These are phyloP conservation scores for Cheilosia grossa DNA, from an alignment of 2,888 invertebrate species.

Conservation along the genomic window DNA sequence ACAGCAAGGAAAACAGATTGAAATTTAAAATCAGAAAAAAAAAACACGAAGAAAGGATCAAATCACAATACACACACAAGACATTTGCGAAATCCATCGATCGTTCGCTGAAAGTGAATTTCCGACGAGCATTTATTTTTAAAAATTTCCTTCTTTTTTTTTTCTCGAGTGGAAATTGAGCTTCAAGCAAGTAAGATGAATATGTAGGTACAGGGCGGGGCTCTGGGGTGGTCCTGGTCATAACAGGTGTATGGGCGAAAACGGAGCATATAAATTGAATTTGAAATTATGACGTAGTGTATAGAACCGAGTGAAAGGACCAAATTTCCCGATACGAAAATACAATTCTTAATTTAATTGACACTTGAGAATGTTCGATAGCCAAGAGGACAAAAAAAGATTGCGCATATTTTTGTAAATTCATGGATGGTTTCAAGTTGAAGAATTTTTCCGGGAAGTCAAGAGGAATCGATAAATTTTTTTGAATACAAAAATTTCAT, in stretches of 20 bases:
- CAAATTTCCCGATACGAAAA: conserved; percentile 11
- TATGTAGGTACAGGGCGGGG: neutral
- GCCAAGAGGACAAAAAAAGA: conserved; percentile 21
- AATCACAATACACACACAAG: conserved; percentile 15
- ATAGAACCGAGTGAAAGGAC: neutral
- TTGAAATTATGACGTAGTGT: conserved; percentile 43
- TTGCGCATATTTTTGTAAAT: conserved; percentile 2
- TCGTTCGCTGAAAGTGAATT: neutral
- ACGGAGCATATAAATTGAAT: conserved; percentile 35
- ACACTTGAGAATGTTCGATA: conserved; percentile 35
- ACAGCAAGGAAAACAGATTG: conserved; percentile 28
- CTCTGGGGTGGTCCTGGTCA: neutral
- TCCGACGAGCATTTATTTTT: neutral
- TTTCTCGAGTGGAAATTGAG: conserved; percentile 49
- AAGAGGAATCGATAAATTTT: conserved; percentile 13
- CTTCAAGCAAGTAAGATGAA: conserved; percentile 31
- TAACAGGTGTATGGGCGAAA: neutral
- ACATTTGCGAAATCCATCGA: conserved; percentile 42
- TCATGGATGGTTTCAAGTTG: conserved; percentile 24
- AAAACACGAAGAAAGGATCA: conserved; percentile 9
- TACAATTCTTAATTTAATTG: conserved; percentile 56
- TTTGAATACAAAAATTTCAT: neutral
- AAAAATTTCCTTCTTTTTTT: neutral
- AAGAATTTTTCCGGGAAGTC: neutral
- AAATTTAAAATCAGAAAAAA: conserved; percentile 44